Base-by-base conservation (phyloP, 2,888 invertebrate genomes). In the Mythimna albipuncta region DNA sequence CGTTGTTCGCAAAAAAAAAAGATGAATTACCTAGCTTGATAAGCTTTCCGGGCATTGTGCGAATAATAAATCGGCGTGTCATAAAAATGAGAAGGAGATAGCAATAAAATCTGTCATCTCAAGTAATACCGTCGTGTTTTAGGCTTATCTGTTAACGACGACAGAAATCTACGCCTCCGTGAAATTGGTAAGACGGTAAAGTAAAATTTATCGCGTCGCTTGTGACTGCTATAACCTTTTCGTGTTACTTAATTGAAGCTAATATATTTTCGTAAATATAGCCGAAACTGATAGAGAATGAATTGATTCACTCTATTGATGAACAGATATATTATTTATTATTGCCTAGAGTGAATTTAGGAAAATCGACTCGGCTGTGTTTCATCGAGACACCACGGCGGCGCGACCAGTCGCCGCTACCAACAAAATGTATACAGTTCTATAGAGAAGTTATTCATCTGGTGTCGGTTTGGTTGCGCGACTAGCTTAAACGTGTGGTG, bases 41-140 rank as follows among this genome's bases (percentile, higher is more conserved):
- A 84, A 86, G 82, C 85, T 84, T 90, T 88, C 85, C 85, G 84
- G 86, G 79, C 83, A 87, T 91, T 88, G 86, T 86, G 78, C 67
- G 77, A 61, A 87, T 88, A 84, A 93, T 93, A 93, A 92, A 93
- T 93, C 90, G 89, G 85, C 79, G 86, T 90, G 93, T 91, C 91
- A 91, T 93, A 93, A 93, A 93, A 93, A 92, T 87, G 88, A 91
- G 90, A 93, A 89, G 89, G 91, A 88, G 82, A 87, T 88, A 89
- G 92, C 90, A 93, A 93, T 94, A 93, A 94, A 93, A 93, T 92
- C 90, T 93, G 93, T 91, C 93, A 89, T 90, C 90, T 88, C 89
- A 91, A 91, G 92, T 92, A 92, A 92, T 91, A 87, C 86, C 89
- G 85, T 90, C 92, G 89, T 91, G 90, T 92, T 92, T 91, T 89